Base-by-base conservation (phyloP, 2,888 invertebrate genomes). In the Cenopis cana region DNA sequence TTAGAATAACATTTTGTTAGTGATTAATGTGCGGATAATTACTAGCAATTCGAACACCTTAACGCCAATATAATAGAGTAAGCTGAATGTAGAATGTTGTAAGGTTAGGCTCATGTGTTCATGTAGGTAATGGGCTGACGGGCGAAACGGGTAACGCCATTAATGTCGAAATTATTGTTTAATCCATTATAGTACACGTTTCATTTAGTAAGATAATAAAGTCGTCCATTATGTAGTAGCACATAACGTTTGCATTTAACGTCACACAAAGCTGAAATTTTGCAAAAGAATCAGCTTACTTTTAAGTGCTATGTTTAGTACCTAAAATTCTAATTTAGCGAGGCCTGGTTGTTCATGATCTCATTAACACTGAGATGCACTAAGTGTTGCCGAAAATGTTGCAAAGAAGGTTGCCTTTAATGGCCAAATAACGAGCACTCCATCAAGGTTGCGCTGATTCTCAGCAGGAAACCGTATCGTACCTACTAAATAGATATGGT, bases 401-500 rank as follows among this genome's bases (percentile, higher is more conserved):
- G 83, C 85, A 81, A 82, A 86, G 85, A 89, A 89, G 87, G 87
- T 86, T 86, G 83, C 81, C 82, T 88, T 85, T 90, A 90, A 91
- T 89, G 85, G 83, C 84, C 83, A 89, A 89, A 90, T 90, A 91
- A 91, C 89, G 90, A 91, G 84, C 85, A 87, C 86, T 87, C 85
- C 81, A 82, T 83, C 91, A 93, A 93, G 93, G 93, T 87, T 87
- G 76, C 76, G 77, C 81, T 82, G 85, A 85, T 90, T 81, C 88
- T 89, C 86, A 81, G 78, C 91, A 93, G 93, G 92, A 93, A 93
- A 89, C 89, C 79, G 81, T 82, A 87, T 78, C 81, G 81, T 82
- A 87, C 78, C 81, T 82, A 87, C 89, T 82, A 89, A 90, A 89
- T 90, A 90, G 91, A 91, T 93, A 91, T 87, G 86, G 87, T 86